phyloP scores from a whole-genome alignment of 2,113 vertebrate genomes.

The Sorex fumeus region DNA sequence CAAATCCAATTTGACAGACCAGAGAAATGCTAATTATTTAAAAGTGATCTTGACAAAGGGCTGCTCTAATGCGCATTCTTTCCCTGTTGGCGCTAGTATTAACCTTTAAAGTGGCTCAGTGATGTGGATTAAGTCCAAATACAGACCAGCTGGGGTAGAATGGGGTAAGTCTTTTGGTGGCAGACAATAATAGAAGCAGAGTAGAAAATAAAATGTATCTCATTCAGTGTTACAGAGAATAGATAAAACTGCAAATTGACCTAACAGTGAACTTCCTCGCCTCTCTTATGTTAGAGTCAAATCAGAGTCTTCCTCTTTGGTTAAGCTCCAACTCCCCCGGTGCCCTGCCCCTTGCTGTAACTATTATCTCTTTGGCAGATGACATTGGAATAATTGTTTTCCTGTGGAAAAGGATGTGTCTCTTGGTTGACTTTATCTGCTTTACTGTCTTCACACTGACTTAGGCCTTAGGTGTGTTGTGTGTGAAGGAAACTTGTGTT shows the following conservation, averaged over 20 bases:
- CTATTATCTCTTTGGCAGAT: conserved; percentile 9
- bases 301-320: not conserved
- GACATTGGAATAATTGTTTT: conserved; percentile 3
- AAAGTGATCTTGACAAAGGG: not conserved
- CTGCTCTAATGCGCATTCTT: not conserved
- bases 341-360: not conserved
- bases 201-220: not conserved
- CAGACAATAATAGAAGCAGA: not conserved
- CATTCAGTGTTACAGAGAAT: not conserved
- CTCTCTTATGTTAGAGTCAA: not conserved
- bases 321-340: not conserved
- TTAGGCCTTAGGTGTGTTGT: not conserved
- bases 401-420: not conserved
- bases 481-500: not conserved
- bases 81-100: not conserved
- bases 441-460: not conserved
- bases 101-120: not conserved
- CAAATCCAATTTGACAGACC: conserved; percentile 3
- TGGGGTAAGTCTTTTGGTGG: not conserved
- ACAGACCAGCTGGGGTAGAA: not conserved
- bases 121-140: not conserved
- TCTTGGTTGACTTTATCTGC: not conserved
- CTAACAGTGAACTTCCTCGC: not conserved
- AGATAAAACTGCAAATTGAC: not conserved
- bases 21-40: conserved; percentile 23